Conservation (phyloP, 1,140 invertebrate genomes). For the Eurosta solidaginis region DNA sequence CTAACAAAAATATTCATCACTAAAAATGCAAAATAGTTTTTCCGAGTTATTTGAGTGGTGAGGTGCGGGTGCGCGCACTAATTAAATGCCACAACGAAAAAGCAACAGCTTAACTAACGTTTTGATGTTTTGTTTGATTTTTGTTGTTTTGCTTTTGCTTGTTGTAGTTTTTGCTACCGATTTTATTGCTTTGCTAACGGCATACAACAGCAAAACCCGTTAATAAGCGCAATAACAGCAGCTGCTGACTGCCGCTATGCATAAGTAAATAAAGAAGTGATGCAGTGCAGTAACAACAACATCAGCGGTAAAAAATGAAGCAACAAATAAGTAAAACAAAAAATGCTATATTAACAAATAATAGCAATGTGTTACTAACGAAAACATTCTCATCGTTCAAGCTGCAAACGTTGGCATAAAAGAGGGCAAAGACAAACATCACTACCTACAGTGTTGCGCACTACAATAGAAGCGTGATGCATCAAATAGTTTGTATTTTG, state of each 20-base stretch:
- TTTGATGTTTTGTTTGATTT: too few relatives aligned
- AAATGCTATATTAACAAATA: background rate
- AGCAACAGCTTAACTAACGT: background rate
- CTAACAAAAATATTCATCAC: background rate
- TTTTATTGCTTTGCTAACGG: background rate
- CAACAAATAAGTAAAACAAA: background rate
- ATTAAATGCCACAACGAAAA: slow-evolving; percentile 2
- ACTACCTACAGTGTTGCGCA: background rate
- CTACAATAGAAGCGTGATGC: too few relatives aligned
- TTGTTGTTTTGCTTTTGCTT: background rate
- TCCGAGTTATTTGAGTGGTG: background rate
- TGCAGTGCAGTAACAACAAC: background rate
- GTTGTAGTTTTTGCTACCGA: background rate
- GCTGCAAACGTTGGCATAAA: background rate
- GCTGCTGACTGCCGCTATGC: background rate
- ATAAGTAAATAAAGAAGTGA: background rate
- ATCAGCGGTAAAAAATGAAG: too few relatives aligned
- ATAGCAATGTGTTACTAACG: background rate
- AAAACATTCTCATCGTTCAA: slow-evolving; percentile 4
- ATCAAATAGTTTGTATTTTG: too few relatives aligned
- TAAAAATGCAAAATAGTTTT: slow-evolving; percentile 16
- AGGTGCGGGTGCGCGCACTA: background rate
- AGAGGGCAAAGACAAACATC: background rate
- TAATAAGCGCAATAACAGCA: background rate
- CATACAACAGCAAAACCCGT: background rate